phyloP scores from a whole-genome alignment of 2,888 invertebrate genomes.

The Panzeria rudis region DNA sequence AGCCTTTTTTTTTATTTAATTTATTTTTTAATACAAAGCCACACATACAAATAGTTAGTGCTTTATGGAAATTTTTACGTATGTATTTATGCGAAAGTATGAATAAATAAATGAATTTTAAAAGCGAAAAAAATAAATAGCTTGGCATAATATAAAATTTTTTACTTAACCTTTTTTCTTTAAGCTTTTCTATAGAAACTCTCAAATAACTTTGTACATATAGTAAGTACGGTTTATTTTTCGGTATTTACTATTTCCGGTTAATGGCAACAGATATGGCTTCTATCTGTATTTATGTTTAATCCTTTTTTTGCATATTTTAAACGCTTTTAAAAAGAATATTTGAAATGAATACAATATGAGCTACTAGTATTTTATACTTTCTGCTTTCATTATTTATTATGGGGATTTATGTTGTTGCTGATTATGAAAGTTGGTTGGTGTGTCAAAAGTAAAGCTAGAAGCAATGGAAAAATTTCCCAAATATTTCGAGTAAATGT shows the following conservation, averaged over 20 bases:
- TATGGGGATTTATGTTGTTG: neutral
- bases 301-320: neutral
- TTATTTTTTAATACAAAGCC: neutral
- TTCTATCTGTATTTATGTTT: neutral
- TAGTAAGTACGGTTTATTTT: constrained; percentile 10
- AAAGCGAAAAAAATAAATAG: constrained; percentile 21
- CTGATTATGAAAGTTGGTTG: neutral
- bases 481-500: no score
- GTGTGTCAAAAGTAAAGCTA: neutral
- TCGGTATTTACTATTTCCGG: constrained; percentile 62
- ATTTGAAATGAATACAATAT: constrained; percentile 57
- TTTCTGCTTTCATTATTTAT: constrained; percentile 22
- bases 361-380: constrained; percentile 26
- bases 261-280: constrained; percentile 31
- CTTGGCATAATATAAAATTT: constrained; percentile 3
- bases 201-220: constrained; percentile 13
- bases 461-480: no score
- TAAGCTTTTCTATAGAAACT: constrained; percentile 14
- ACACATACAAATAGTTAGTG: neutral
- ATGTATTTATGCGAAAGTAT: constrained; percentile 14
- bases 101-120: constrained; percentile 49
- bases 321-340: constrained; percentile 35
- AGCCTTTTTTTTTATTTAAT: constrained; percentile 27
- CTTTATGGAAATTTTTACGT: neutral
- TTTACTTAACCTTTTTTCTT: constrained; percentile 51